Evolutionary conservation across 1,140 invertebrate species (phyloP).

Genomic region (Drosophila busckii): DNA sequence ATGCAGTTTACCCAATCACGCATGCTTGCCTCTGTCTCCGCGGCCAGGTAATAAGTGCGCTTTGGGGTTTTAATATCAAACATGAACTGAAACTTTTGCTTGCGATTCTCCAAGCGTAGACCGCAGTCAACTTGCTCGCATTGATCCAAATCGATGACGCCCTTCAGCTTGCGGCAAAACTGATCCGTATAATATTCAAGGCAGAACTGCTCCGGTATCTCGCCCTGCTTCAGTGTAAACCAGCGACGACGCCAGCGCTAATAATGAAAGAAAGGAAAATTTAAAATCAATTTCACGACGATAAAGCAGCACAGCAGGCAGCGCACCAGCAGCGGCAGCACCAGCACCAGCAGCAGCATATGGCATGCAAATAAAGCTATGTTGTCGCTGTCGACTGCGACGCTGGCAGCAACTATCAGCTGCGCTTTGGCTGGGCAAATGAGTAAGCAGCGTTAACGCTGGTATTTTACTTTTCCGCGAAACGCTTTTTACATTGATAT

Average conservation of each 20-base stretch:
- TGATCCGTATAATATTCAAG: slow-evolving; percentile 95
- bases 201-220: slow-evolving; percentile 95
- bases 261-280: slow-evolving; percentile 59
- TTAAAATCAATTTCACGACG: slow-evolving; percentile 10
- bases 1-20: slow-evolving; percentile 96
- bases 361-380: too few species aligned
- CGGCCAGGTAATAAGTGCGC: slow-evolving; percentile 93
- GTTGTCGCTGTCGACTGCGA: neutral
- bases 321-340: too few species aligned
- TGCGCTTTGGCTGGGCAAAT: too few species aligned
- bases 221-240: slow-evolving; percentile 94
- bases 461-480: slow-evolving; percentile 51
- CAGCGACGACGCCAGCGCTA: slow-evolving; percentile 96
- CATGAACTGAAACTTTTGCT: slow-evolving; percentile 90
- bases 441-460: slow-evolving; percentile 1
- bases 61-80: slow-evolving; percentile 94
- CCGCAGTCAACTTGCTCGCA: slow-evolving; percentile 96
- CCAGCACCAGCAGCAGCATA: too few species aligned
- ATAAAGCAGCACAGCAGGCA: slow-evolving; percentile 4
- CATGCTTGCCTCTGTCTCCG: slow-evolving; percentile 94
- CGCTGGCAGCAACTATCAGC: neutral
- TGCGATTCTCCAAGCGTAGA: slow-evolving; percentile 88
- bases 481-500: slow-evolving; percentile 57
- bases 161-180: slow-evolving; percentile 91
- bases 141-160: slow-evolving; percentile 95